A percentile compares a stretch with the other conserved stretches of the same genome.
Evolutionary conservation across 92 coral and sea anemone genomes (phyloP).

Genomic region (Phymanthus crucifer): DNA sequence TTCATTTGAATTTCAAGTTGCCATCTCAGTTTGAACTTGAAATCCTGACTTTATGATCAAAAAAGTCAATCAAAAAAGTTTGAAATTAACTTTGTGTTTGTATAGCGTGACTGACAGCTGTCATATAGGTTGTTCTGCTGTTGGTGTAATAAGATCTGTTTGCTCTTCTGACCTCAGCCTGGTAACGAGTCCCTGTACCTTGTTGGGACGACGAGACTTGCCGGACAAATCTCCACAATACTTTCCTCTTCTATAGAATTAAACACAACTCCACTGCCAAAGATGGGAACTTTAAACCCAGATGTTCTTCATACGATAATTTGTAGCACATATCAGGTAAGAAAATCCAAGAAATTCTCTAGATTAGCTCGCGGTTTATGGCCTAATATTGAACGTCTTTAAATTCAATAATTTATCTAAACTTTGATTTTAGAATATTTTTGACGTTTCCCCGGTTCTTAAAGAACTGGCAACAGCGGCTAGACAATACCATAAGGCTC

Average conservation of each 20-base stretch:
- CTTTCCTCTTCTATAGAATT: background rate
- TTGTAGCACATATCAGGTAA: conserved; percentile 70
- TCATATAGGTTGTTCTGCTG: background rate
- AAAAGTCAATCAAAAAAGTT: background rate
- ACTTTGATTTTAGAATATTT: conserved; percentile 61
- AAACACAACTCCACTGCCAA: background rate
- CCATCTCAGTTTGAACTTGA: background rate
- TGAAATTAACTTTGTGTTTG: background rate
- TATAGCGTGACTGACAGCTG: background rate
- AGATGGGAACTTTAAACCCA: conserved; percentile 55
- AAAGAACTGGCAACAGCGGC: conserved; percentile 82
- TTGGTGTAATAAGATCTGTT: background rate
- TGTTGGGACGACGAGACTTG: background rate
- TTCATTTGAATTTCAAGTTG: background rate
- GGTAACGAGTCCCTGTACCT: background rate
- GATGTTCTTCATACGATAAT: conserved; percentile 72
- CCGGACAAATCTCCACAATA: background rate
- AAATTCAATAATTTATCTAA: background rate
- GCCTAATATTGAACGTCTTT: background rate
- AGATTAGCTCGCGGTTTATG: background rate
- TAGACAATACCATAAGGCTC: conserved; percentile 80
- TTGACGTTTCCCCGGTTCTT: conserved; percentile 79
- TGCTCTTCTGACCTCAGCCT: background rate
- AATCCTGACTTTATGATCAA: background rate
- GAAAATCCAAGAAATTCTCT: background rate